phyloP scores from a whole-genome alignment of 2,888 invertebrate genomes.

The Tortrix viridana region DNA sequence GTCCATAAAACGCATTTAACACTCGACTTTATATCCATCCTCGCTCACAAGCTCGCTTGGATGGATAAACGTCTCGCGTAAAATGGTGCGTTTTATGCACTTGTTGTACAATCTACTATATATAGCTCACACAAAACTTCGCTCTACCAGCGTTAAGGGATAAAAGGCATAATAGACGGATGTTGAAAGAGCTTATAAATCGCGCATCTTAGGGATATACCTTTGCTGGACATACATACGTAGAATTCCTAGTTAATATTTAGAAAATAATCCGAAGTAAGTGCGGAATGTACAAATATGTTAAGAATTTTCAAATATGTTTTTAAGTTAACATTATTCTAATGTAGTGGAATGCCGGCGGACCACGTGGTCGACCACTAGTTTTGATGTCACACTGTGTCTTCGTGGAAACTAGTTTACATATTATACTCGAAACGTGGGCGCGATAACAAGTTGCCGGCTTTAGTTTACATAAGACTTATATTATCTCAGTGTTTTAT shows the following conservation, averaged over 20 bases:
- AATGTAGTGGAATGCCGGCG: conserved; percentile 6
- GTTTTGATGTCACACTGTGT: conserved; percentile 26
- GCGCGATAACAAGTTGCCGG: neutral
- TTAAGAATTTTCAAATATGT: neutral
- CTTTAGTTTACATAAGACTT: conserved; percentile 6
- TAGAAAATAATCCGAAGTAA: neutral
- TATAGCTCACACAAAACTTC: too few species aligned
- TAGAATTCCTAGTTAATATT: neutral
- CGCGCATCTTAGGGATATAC: neutral
- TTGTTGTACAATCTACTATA: too few species aligned
- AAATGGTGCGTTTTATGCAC: too few species aligned
- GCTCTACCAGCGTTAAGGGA: too few species aligned
- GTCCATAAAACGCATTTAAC: too few species aligned
- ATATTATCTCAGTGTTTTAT: conserved; percentile 22
- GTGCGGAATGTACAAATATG: neutral
- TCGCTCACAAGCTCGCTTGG: too few species aligned
- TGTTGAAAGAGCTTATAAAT: neutral
- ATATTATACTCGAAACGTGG: conserved; percentile 3
- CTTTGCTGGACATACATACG: neutral
- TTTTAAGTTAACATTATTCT: conserved; percentile 4
- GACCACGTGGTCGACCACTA: conserved; percentile 16
- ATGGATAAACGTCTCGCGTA: too few species aligned
- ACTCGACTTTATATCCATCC: too few species aligned
- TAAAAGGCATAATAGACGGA: too few species aligned
- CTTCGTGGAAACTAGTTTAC: conserved; percentile 29